Percentiles rank a stretch among this genome's conserved stretches.
These are phyloP conservation scores for Pocillopora damicornis DNA, from an alignment of 64 coral and sea anemone species.

Conservation along the genomic window DNA sequence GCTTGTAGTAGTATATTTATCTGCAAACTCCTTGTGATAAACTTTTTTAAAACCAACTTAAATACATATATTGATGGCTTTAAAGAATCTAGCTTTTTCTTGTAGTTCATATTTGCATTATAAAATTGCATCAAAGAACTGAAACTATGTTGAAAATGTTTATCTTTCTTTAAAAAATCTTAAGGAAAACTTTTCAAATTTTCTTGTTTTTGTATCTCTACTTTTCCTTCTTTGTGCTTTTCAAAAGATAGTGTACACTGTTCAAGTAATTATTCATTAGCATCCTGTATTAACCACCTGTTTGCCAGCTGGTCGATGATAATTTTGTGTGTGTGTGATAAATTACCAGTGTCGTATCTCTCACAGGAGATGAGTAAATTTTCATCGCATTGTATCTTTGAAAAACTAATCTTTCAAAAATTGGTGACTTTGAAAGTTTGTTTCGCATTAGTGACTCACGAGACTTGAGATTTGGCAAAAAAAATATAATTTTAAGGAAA, in stretches of 20 bases:
- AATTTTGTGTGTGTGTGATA: background rate
- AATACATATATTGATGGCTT: background rate
- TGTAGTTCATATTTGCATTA: background rate
- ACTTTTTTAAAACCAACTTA: background rate
- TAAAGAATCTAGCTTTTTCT: background rate
- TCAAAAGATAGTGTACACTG: background rate
- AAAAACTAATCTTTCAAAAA: too few relatives aligned
- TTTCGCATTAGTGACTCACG: too few relatives aligned
- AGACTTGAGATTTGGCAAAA: too few relatives aligned
- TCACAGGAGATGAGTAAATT: too few relatives aligned
- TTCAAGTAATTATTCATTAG: background rate
- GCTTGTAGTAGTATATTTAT: too few relatives aligned
- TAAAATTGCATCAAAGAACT: background rate
- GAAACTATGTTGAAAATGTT: background rate
- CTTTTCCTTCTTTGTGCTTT: background rate
- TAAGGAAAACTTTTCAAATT: background rate
- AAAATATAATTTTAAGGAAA: too few relatives aligned
- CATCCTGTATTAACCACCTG: background rate
- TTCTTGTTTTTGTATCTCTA: background rate
- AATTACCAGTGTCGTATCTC: too few relatives aligned
- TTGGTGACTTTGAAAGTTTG: too few relatives aligned
- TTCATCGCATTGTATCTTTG: too few relatives aligned
- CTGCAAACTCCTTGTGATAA: too few relatives aligned
- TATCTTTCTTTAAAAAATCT: background rate
- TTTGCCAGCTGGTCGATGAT: background rate